Base-by-base conservation (phyloP, 2,113 vertebrate genomes). In the Nannospalax galili region DNA sequence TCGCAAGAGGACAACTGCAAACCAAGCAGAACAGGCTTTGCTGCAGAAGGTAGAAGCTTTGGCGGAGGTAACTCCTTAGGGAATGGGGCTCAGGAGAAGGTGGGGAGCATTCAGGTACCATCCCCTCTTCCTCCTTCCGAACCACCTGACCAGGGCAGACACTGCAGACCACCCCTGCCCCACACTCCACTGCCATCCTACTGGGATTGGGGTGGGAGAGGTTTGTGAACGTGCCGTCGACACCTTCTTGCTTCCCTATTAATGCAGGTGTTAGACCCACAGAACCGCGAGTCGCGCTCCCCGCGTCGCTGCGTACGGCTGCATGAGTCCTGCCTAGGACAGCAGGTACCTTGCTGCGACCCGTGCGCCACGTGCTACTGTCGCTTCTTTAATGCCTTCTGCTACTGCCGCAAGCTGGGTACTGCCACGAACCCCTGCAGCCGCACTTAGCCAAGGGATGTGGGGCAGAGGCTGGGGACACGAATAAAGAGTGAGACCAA, bases 311-410 rank as follows among this genome's bases (percentile, higher is more conserved):
- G 99, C 0, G 99, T 99, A 93, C 98, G 99, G 5, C 99, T 99
- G 52, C 98, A 99, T 45, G 99, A 99, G 98, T 99, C 99, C 42
- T 99, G 99, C 72, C 98, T 99, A 0, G 99, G 99, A 32, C 99
- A 99, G 70, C 98, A 99, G 67, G 96, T 99, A 84, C 99, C 99
- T 28, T 99, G 99, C 98, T 99, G 99, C 0, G 99, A 99, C 96
- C 98, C 99, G 24, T 99, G 99, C 0, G 99, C 99, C 98, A 99
- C 99, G 37, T 99, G 99, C 98, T 99, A 99, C 98, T 99, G 99
- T 97, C 99, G 99, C 95, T 99, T 99, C 98, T 99, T 99, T 98
- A 99, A 99, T 0, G 99, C 99, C 69, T 98, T 99, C 93, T 99
- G 99, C 98, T 99, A 99, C 98, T 99, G 99, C 97, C 99, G 99